Evolutionary conservation across 1,140 invertebrate genomes (phyloP), one percentile per base, ranked within the genome.

Genomic region (Arion vulgaris): DNA sequence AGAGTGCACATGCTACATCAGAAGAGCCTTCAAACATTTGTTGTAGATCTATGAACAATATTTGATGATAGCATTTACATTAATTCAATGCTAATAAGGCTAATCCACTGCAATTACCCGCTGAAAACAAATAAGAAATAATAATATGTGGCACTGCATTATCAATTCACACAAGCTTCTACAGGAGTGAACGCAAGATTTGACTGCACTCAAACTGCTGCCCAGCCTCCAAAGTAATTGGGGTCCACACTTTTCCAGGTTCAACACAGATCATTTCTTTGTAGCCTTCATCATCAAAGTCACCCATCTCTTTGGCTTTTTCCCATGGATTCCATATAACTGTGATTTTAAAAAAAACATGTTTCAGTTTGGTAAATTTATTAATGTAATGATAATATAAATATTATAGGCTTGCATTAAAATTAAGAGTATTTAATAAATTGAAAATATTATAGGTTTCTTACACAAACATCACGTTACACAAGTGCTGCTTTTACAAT

Each of bases 271-370:
- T 94, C 97, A 98, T 98, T 90, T 97, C 97, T 17, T 96, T 96
- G 93, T 97, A 98, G 80, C 98, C 97, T 87, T 98, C 96, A 92
- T 98, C 96, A 32, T 96, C 97, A 92, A 99, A 97, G 93, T 99
- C 97, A 0, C 95, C 94, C 92, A 98, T 97, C 90, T 97, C 96
- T 86, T 96, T 96, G 34, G 97, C 97, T 88, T 96, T 96, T 72
- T 95, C 93, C 97, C 97, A 98, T 5, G 98, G 98, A 94, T 99
- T 98, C 98, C 97, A 99, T 73, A 99, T 94, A 84, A 98, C 97
- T 94, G 92, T 36, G 87, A 80, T 71, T 79, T 76, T 83, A 80
- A 62, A 66, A 81, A 72, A 80, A 19, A 81, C 23, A 23, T 73
- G 71, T 41, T 73, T 41, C 53, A 57, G 2, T 57, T 57, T 45